Evolutionary conservation across 2,113 vertebrate genomes (phyloP).

Genomic region (Syrmaticus mikado): DNA sequence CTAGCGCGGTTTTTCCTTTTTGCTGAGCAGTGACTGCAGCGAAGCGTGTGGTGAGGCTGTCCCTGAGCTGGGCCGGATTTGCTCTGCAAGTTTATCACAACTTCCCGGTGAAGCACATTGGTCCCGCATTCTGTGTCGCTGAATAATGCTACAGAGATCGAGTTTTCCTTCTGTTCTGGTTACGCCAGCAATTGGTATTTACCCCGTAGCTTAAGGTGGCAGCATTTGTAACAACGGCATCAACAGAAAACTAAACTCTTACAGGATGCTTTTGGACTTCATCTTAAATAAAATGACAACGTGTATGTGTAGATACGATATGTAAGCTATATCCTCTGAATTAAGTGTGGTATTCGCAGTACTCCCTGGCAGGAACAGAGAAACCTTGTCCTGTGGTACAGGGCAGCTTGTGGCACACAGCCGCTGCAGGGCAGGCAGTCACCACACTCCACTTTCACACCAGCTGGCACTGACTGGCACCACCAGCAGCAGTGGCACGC

Average conservation of each 20-base stretch:
- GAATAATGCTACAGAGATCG: neutral
- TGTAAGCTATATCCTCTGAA: rapidly evolving
- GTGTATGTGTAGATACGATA: neutral
- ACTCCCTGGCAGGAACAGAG: neutral
- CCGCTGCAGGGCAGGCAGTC: neutral
- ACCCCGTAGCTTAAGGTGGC: neutral
- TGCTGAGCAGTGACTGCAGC: rapidly evolving
- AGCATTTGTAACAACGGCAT: neutral
- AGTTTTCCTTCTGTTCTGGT: neutral
- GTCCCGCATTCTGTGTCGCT: neutral
- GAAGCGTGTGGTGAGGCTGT: neutral
- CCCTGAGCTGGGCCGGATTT: neutral
- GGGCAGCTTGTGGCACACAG: neutral
- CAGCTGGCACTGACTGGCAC: neutral
- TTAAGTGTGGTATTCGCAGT: neutral
- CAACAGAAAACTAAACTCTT: neutral
- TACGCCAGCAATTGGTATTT: neutral
- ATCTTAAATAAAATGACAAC: neutral
- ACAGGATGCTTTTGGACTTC: neutral
- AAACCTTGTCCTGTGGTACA: neutral
- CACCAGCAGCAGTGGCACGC: neutral
- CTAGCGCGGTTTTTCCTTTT: neutral
- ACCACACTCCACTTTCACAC: neutral
- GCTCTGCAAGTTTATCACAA: neutral
- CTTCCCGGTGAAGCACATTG: neutral